phyloP scores from a whole-genome alignment of 2,888 invertebrate genomes.

The Eudasyphora cyanicolor region DNA sequence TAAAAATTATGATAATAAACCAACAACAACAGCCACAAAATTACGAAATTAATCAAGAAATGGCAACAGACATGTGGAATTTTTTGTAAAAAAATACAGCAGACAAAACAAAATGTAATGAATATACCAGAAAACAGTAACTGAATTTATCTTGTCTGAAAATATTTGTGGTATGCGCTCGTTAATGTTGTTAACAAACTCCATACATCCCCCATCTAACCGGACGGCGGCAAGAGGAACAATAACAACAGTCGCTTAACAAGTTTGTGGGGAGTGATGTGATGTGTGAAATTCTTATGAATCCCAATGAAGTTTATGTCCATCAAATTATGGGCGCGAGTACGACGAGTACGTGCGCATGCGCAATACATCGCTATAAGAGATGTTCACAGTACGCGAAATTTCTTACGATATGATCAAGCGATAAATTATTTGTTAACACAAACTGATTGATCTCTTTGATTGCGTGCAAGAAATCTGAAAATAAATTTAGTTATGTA shows the following conservation, averaged over 20 bases:
- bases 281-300: constrained; percentile 32
- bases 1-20: neutral
- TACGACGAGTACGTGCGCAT: neutral
- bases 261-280: constrained; percentile 9
- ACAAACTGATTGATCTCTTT: too few relatives aligned
- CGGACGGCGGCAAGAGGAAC: neutral
- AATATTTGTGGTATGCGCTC: neutral
- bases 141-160: neutral
- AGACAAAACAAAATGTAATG: neutral
- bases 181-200: neutral
- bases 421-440: too few relatives aligned
- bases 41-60: constrained; percentile 23
- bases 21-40: neutral
- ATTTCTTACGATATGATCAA: too few relatives aligned
- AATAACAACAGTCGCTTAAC: neutral
- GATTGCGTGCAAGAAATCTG: too few relatives aligned
- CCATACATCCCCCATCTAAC: neutral
- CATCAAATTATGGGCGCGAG: neutral
- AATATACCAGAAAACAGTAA: neutral
- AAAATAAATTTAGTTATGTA: too few relatives aligned
- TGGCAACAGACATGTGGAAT: neutral
- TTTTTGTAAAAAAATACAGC: neutral
- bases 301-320: neutral
- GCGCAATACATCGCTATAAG: neutral
- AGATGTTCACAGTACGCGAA: too few relatives aligned